Evolutionary conservation across 92 coral and sea anemone species (phyloP), one percentile per base, ranked within the genome.

Genomic region (Porites evermanni): DNA sequence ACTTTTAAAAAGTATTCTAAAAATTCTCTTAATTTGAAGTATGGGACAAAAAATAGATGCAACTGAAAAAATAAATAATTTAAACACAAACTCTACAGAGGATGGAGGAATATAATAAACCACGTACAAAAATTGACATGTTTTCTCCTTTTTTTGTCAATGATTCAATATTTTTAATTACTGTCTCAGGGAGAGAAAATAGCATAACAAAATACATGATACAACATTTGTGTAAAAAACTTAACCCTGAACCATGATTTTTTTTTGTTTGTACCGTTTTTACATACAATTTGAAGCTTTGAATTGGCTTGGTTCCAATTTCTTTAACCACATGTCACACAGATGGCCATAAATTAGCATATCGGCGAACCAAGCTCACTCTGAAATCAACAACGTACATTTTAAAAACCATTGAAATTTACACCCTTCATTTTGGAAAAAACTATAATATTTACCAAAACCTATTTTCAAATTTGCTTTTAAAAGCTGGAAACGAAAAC

Each of bases 271-370:
- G 29, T 17, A 53, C 38, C 24, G 26, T 53, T 21, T 14, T 51
- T 52, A 53, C 26, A 52, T 14, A 26, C 52, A 38, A 8, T 67
- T 29, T 81, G 78, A 70, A 70, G 54, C 1, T 51, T 69, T 16
- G 18, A 64, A 2, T 83, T 83, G 87, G 87, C 73, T 51, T 16
- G 4, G 65, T 5, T 64, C 87, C 87, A 83, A 83, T 9, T 32
- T 32, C 12, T 54, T 10, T 54, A 56, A 11, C 6, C 21, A 38
- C 53, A 53, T 24, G 8, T 2, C 16, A 17, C 14, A 26, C 20
- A 56, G 59, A 56, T 14, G 23, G 18, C 29, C 38, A 23, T 52
- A 17, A 60, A 83, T 83, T 73, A 47, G 67, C 87, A 81, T 81
- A 81, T 2, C 12, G 61, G 12, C 3, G 12, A 72, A 16, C 14